Evolutionary conservation across 2,888 invertebrate species (phyloP).

Genomic region (Strigamia maritima): DNA sequence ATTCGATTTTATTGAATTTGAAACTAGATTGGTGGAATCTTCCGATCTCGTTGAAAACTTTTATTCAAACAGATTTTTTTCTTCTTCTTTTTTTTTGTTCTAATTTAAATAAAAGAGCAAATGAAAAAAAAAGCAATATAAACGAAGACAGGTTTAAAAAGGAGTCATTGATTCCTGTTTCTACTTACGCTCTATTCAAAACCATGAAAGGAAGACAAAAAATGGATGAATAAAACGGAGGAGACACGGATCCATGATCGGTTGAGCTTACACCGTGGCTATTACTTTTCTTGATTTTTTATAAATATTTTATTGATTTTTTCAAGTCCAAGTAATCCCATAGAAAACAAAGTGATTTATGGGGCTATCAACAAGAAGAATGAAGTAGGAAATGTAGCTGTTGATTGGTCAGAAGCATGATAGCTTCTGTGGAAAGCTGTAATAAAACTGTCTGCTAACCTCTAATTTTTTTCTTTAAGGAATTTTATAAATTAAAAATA

Average conservation of each 20-base stretch:
- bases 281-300: neutral
- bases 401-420: constrained; percentile 2
- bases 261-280: neutral
- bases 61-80: neutral
- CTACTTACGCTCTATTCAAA: neutral
- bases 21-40: neutral
- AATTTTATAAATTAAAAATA: neutral
- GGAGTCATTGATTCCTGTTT: neutral
- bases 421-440: neutral
- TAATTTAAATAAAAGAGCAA: too few species aligned
- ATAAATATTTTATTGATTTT: constrained; percentile 14
- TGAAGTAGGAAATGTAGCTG: neutral
- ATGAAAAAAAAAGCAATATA: neutral
- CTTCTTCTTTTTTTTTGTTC: neutral
- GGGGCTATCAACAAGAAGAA: neutral
- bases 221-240: neutral
- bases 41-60: neutral
- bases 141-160: neutral
- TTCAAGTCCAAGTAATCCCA: neutral
- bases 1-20: neutral
- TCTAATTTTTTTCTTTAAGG: neutral
- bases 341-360: constrained; percentile 24
- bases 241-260: neutral
- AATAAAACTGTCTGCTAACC: neutral
- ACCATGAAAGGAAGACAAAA: neutral